Base-by-base conservation (phyloP, 2,888 invertebrate species). In the Electrophaes corylata region DNA sequence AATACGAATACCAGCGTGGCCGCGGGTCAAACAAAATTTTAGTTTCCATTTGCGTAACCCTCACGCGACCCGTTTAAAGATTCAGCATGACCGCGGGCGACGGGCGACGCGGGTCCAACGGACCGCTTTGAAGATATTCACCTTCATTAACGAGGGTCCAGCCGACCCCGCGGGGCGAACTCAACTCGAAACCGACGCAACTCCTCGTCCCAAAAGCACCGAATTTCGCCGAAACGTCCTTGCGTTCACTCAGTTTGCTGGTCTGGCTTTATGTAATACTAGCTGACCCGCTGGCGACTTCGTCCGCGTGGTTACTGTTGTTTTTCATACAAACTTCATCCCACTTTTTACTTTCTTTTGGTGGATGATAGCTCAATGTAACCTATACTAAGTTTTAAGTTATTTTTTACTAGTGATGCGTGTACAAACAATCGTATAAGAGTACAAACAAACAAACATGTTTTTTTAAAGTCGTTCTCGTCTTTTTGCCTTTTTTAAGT, bases 101-200 rank as follows among this genome's bases (percentile, higher is more conserved):
- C 72, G 70, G 72, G 66, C 69, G 66, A 69, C 73, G 73, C 72
- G 75, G 81, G 82, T 75, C 78, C 72, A 71, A 68, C 75, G 72
- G 83, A 79, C 83, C 86, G 83, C 90, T 88, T 88, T 88, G 88
- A 88, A 88, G 87, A 86, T 86, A 84, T 82, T 83, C 84, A 82
- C 88, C 86, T 89, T 90, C 90, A 88, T 90, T 91, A 91, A 84
- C 83, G 79, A 78, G 80, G 79, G 81, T 77, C 80, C 75, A 71
- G 69, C 68, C 71, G 82, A 78, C 86, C 86, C 79, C 84, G 78
- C 79, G 80, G 86, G 83, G 79, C 70, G 66, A 51, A 44, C 45
- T 46, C 23, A 35, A 4, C 54, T 78, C 70, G 66, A 51, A 44
- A 40, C 41, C 23, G 41, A 4, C 54, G 18, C 43, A 48, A 44